A percentile compares a stretch with the other conserved stretches of the same genome.
These are phyloP conservation scores for Drosophila baimaii DNA, from an alignment of 1,140 invertebrate genomes.

Conservation along the genomic window DNA sequence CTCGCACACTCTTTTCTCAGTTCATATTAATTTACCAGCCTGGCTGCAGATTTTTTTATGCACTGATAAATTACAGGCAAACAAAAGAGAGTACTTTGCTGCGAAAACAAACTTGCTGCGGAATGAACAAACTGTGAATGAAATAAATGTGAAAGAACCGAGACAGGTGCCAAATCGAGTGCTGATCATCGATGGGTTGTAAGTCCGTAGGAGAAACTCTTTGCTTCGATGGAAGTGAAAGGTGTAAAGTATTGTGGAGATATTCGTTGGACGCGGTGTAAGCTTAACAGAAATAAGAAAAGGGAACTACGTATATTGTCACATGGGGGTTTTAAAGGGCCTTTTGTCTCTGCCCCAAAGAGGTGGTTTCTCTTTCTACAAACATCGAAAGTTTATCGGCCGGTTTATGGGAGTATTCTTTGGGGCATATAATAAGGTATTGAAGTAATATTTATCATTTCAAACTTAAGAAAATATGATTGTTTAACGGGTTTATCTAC, in stretches of 20 bases:
- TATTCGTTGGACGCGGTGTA: constrained; percentile 32
- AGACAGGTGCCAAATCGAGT: constrained; percentile 40
- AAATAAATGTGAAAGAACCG: constrained; percentile 38
- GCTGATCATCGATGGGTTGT: constrained; percentile 37
- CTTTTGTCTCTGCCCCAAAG: constrained; percentile 13
- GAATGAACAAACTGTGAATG: constrained; percentile 21
- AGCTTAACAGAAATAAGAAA: constrained; percentile 24
- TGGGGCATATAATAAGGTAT: background rate
- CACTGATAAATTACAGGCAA: constrained; percentile 55
- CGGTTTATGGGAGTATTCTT: background rate
- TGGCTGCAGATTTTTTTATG: constrained; percentile 56
- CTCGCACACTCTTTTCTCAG: constrained; percentile 25
- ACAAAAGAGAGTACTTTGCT: constrained; percentile 30
- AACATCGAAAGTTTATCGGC: constrained; percentile 15
- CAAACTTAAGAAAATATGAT: too few relatives aligned
- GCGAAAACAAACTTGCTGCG: constrained; percentile 50
- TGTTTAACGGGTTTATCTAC: background rate
- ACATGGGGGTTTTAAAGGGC: constrained; percentile 21
- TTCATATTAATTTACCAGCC: constrained; percentile 56
- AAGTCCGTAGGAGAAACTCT: constrained; percentile 41
- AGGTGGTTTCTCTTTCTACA: constrained; percentile 43
- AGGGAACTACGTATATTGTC: constrained; percentile 20
- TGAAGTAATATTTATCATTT: background rate
- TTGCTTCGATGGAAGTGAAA: constrained; percentile 38
- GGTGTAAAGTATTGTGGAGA: constrained; percentile 36